A percentile compares a stretch with the other conserved stretches of the same genome.
Conservation (phyloP, 35 echinoderm and acorn worm genomes). For the Lytechinus pictus region DNA sequence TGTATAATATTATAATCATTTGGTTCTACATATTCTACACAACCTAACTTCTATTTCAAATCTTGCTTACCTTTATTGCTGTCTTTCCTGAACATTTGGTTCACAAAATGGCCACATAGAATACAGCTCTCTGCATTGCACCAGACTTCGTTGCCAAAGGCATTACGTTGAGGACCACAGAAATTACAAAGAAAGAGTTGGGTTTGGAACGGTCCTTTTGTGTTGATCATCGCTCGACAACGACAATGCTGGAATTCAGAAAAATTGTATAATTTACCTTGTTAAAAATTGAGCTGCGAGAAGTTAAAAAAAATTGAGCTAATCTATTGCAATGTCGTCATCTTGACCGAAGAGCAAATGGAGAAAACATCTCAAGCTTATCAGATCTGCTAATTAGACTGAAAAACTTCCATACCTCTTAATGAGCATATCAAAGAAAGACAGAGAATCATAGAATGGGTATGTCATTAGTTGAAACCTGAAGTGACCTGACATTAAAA, state of each 20-base stretch:
- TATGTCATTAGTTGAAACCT: no score
- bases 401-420: no score
- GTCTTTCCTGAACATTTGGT: neutral
- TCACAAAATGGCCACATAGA: neutral
- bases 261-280: neutral
- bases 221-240: conserved; percentile 48
- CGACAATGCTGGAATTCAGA: neutral
- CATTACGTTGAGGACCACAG: conserved; percentile 29
- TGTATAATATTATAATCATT: neutral
- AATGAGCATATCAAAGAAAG: no score
- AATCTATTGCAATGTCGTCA: no score
- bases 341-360: no score
- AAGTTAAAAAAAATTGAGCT: no score
- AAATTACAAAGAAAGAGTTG: conserved; percentile 52
- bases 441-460: no score
- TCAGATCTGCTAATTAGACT: no score
- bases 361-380: no score
- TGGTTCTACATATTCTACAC: neutral
- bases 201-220: neutral
- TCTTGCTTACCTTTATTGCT: neutral
- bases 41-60: neutral
- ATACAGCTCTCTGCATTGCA: conserved; percentile 53
- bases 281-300: no score
- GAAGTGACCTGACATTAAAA: no score
- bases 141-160: conserved; percentile 29